Evolutionary conservation across 2,888 invertebrate genomes (phyloP).

Genomic region (Cerceris ruficornis): DNA sequence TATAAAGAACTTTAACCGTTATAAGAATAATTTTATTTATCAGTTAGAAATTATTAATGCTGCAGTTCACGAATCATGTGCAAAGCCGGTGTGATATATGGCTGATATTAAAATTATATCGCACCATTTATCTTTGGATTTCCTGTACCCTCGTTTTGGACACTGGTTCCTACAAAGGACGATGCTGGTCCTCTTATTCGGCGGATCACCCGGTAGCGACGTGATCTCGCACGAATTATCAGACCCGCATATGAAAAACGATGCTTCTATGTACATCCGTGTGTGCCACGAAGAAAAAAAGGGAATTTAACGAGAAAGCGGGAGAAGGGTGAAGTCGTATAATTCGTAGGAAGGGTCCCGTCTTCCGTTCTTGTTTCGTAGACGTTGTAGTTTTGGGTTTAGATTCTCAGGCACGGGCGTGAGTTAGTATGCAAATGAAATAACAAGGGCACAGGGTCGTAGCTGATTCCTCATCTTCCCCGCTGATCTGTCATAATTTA

Average conservation of each 20-base stretch:
- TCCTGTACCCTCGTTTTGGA: constrained; percentile 34
- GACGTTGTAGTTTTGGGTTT: constrained; percentile 53
- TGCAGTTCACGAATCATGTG: not conserved
- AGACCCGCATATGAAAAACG: constrained; percentile 68
- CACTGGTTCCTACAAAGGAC: constrained; percentile 45
- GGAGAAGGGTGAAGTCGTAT: constrained; percentile 43
- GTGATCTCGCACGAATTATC: constrained; percentile 78
- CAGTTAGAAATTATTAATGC: not conserved
- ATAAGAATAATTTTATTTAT: too few relatives aligned
- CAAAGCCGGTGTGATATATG: not conserved
- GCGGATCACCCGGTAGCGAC: constrained; percentile 57
- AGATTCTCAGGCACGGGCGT: constrained; percentile 63
- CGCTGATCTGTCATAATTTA: not conserved
- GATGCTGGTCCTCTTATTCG: constrained; percentile 53
- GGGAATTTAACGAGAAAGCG: constrained; percentile 39
- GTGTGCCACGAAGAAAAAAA: constrained; percentile 50
- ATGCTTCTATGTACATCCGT: constrained; percentile 41
- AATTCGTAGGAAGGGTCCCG: constrained; percentile 62
- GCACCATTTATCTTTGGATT: constrained; percentile 9
- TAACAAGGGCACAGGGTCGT: constrained; percentile 49
- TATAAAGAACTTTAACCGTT: too few relatives aligned
- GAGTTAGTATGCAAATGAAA: constrained; percentile 75
- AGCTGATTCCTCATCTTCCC: constrained; percentile 2
- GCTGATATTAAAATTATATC: not conserved
- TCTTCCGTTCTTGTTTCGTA: constrained; percentile 64